Percentiles rank a stretch among this genome's conserved stretches.
phyloP scores from a whole-genome alignment of 2,113 vertebrate species.

The Percina caprodes region DNA sequence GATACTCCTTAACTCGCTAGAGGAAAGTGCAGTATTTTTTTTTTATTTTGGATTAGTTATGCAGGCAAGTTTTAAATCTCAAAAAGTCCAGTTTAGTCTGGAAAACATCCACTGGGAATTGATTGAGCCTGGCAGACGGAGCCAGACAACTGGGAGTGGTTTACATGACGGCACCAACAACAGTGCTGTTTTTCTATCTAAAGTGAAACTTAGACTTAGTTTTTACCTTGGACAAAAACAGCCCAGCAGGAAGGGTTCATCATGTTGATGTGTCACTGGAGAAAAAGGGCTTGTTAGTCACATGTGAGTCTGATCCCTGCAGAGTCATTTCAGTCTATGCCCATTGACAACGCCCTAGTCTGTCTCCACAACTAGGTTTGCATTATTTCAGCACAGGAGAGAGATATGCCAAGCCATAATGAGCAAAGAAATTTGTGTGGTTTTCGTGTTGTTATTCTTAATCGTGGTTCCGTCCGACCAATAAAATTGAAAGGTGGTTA shows the following conservation, averaged over 20 bases:
- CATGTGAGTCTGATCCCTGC: neutral
- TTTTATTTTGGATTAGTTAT: constrained; percentile 35
- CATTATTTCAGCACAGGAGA: constrained; percentile 6
- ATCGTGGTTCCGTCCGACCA: constrained; percentile 34
- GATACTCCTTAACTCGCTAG: neutral
- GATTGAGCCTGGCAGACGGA: constrained; percentile 24
- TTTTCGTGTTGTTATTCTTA: constrained; percentile 56
- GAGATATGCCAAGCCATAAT: constrained; percentile 56
- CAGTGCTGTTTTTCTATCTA: neutral
- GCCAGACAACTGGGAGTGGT: constrained; percentile 38
- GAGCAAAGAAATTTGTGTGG: constrained; percentile 43
- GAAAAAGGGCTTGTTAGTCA: neutral
- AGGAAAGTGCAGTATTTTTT: constrained; percentile 26
- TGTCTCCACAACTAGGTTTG: constrained; percentile 7
- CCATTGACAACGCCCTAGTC: constrained; percentile 11
- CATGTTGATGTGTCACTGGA: neutral
- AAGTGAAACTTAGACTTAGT: neutral
- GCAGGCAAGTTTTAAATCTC: constrained; percentile 17
- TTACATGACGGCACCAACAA: constrained; percentile 12
- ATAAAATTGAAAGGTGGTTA: constrained; percentile 27
- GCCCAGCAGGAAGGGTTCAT: neutral
- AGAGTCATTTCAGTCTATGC: neutral
- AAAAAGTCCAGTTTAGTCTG: constrained; percentile 50
- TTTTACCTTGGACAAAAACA: neutral
- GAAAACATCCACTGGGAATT: constrained; percentile 44